Conservation (phyloP, 2,888 invertebrate species). For the Ennomos fuscantarius region DNA sequence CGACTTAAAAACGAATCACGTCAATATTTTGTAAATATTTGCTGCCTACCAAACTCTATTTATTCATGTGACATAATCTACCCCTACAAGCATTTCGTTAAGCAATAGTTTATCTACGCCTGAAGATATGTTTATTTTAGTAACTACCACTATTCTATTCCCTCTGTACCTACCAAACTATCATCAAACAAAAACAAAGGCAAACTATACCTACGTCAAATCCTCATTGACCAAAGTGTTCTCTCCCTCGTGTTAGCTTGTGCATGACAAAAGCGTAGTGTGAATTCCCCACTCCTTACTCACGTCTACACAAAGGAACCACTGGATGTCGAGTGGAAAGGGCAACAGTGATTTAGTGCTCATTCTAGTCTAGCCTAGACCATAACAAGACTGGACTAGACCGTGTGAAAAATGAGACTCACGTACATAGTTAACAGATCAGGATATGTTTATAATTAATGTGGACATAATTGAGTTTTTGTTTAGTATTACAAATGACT, state of each 20-base stretch:
- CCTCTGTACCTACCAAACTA: too few species aligned
- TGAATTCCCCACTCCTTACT: slow-evolving; percentile 33
- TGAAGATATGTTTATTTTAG: too few species aligned
- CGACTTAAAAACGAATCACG: too few species aligned
- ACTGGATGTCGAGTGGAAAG: slow-evolving; percentile 26
- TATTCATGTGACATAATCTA: too few species aligned
- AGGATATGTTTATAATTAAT: slow-evolving; percentile 12
- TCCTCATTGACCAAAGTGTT: slow-evolving; percentile 4
- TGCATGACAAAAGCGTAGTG: slow-evolving; percentile 26
- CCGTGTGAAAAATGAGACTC: slow-evolving; percentile 9
- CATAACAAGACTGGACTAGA: slow-evolving; percentile 10
- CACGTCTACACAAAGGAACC: slow-evolving; percentile 31
- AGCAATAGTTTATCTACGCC: too few species aligned
- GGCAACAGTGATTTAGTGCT: slow-evolving; percentile 31
- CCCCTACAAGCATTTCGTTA: too few species aligned
- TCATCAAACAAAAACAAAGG: too few species aligned
- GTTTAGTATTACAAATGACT: slow-evolving; percentile 2
- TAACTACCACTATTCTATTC: too few species aligned
- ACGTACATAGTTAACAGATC: slow-evolving; percentile 6
- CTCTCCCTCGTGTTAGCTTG: neutral
- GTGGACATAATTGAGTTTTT: neutral
- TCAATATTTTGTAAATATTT: too few species aligned
- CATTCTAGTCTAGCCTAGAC: slow-evolving; percentile 13
- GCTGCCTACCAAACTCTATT: too few species aligned
- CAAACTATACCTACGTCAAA: neutral